Percentiles rank a stretch among this genome's conserved stretches.
phyloP scores from a whole-genome alignment of 1,140 invertebrate species.

The Pseudoatta argentina region DNA sequence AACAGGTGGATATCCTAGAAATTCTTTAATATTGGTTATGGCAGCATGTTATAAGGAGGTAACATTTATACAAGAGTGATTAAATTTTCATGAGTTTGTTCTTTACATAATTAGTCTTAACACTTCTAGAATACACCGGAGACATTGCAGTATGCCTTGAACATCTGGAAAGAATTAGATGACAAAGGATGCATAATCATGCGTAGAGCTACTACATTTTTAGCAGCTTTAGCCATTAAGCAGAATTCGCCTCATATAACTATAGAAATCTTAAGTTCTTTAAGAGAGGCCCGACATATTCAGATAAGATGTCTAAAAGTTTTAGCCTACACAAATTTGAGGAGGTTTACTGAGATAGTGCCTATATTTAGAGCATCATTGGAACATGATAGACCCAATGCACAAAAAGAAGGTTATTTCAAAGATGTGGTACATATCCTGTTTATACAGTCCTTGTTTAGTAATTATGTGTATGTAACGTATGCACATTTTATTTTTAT shows the following conservation, averaged over 20 bases:
- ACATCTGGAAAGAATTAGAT: slow-evolving; percentile 88
- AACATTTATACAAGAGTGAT: slow-evolving; percentile 71
- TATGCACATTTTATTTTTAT: slow-evolving; percentile 39
- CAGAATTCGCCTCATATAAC: slow-evolving; percentile 89
- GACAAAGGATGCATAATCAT: slow-evolving; percentile 87
- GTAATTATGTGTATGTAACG: not conserved
- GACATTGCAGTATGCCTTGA: slow-evolving; percentile 89
- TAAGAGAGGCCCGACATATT: slow-evolving; percentile 88
- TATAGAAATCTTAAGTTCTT: slow-evolving; percentile 88
- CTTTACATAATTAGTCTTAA: slow-evolving; percentile 36
- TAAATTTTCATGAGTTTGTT: slow-evolving; percentile 6
- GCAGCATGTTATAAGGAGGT: slow-evolving; percentile 93
- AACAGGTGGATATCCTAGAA: slow-evolving; percentile 89
- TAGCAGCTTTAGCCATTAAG: slow-evolving; percentile 89
- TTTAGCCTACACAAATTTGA: slow-evolving; percentile 87
- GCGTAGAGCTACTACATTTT: slow-evolving; percentile 88
- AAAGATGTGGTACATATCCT: slow-evolving; percentile 82
- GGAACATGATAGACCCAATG: slow-evolving; percentile 86
- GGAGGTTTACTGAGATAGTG: slow-evolving; percentile 89
- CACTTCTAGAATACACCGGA: slow-evolving; percentile 90
- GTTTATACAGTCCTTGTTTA: not conserved
- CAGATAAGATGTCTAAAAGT: slow-evolving; percentile 90
- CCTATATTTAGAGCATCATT: slow-evolving; percentile 88
- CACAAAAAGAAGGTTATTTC: slow-evolving; percentile 86
- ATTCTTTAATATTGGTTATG: slow-evolving; percentile 88